phyloP scores from a whole-genome alignment of 2,888 invertebrate genomes.

The Drosophila nr. fundita region DNA sequence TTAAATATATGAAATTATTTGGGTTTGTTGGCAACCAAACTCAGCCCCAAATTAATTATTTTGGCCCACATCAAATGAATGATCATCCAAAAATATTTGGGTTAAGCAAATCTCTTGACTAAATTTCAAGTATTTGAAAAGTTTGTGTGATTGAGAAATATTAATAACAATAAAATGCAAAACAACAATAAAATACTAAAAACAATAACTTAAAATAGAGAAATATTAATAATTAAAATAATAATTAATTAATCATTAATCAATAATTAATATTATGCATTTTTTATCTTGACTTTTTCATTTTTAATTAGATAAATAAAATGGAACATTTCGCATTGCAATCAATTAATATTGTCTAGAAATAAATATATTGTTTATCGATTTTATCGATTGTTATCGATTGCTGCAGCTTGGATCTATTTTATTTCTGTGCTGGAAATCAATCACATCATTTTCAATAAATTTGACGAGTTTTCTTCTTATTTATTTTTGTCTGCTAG shows the following conservation, averaged over 20 bases:
- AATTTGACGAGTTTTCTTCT: neutral
- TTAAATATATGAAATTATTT: constrained; percentile 34
- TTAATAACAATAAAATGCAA: neutral
- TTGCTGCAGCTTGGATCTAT: too few relatives aligned
- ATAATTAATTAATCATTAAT: too few relatives aligned
- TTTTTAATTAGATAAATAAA: neutral
- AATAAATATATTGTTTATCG: neutral
- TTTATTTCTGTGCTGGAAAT: neutral
- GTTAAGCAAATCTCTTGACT: neutral
- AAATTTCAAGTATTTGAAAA: neutral
- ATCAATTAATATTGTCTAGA: neutral
- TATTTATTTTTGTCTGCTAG: neutral
- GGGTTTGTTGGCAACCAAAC: neutral
- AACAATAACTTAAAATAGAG: too few relatives aligned
- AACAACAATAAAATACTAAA: too few relatives aligned
- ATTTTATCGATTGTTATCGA: too few relatives aligned
- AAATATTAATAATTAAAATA: too few relatives aligned
- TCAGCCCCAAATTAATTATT: neutral
- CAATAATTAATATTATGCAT: too few relatives aligned
- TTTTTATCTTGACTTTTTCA: neutral
- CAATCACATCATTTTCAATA: neutral
- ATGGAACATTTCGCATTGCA: neutral
- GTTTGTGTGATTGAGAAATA: neutral
- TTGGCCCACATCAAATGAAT: neutral
- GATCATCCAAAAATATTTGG: neutral